Base-by-base conservation (phyloP, 1,140 invertebrate genomes). In the Leptoteleia sp. region DNA sequence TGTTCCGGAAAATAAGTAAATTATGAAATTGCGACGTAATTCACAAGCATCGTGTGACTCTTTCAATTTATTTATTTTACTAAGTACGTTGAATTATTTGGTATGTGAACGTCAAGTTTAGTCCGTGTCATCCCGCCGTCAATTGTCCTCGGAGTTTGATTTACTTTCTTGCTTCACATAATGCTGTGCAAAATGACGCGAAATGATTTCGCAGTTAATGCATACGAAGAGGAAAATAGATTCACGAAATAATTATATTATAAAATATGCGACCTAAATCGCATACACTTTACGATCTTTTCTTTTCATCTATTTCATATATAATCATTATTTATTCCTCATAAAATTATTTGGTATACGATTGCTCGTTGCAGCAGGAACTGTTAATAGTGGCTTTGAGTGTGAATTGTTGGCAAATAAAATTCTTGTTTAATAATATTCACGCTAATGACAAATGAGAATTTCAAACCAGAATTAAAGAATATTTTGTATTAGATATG, bases 301-400 rank as follows among this genome's bases (percentile, higher is more conserved):
- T 84, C 15, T 37, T 31, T 68, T 47, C 29, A 35, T 42, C 40
- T 15, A 25, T 25, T 27, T 57, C n/a, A 48, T 54, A 61, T 52
- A 52, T 61, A 29, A 31, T 61, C 47, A 15, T 40, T 64, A 43
- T 54, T 55, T 76, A 57, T 76, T 75, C 50, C 52, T 62, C 54
- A 72, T 81, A 76, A 73, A 83, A 84, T 77, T 88, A 88, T 87
- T 88, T 88, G 85, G 85, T 87, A 87, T 84, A 77, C 82, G 79
- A 87, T 84, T 83, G 81, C 83, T 84, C 79, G 84, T 71, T 82
- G 81, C 81, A 84, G 81, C 85, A 88, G 85, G 85, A 88, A 88
- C 85, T 88, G 82, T 87, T 84, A 55, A 73, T 80, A 77, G 79
- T 76, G 61, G 61, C 65, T 52, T 33, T 76, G 65, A 71, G 70